Evolutionary conservation across 2,113 vertebrate species (phyloP).

Genomic region (Lutjanus erythropterus): DNA sequence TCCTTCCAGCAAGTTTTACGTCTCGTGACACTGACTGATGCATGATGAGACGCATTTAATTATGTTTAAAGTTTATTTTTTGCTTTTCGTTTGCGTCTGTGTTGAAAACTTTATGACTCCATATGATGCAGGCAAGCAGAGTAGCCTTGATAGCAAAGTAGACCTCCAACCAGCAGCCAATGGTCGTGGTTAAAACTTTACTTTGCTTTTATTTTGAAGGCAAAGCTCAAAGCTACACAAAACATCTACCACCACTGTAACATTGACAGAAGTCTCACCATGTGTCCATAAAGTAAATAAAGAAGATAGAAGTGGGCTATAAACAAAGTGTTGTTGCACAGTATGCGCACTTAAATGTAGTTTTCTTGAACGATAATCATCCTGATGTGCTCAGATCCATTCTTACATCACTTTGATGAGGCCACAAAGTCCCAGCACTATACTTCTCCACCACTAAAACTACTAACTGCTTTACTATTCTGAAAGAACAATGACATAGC

Average conservation of each 20-base stretch:
- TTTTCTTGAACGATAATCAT: not conserved
- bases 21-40: not conserved
- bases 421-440: not conserved
- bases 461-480: not conserved
- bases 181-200: not conserved
- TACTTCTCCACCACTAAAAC: not conserved
- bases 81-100: no score
- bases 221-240: not conserved
- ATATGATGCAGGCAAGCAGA: no score
- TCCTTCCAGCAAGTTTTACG: rapidly evolving
- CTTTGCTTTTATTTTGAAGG: conserved; percentile 65
- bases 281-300: not conserved
- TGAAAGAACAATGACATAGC: conserved; percentile 19
- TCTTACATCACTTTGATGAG: not conserved
- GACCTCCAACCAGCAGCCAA: not conserved
- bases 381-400: not conserved
- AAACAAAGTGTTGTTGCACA: conserved; percentile 2
- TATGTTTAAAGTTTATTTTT: no score
- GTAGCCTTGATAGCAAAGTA: not conserved
- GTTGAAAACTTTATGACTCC: no score
- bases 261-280: not conserved
- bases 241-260: not conserved
- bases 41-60: no score
- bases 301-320: conserved; percentile 6
- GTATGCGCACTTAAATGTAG: not conserved